Evolutionary conservation across 1,140 invertebrate genomes (phyloP).

Genomic region (Procambarus virginalis): DNA sequence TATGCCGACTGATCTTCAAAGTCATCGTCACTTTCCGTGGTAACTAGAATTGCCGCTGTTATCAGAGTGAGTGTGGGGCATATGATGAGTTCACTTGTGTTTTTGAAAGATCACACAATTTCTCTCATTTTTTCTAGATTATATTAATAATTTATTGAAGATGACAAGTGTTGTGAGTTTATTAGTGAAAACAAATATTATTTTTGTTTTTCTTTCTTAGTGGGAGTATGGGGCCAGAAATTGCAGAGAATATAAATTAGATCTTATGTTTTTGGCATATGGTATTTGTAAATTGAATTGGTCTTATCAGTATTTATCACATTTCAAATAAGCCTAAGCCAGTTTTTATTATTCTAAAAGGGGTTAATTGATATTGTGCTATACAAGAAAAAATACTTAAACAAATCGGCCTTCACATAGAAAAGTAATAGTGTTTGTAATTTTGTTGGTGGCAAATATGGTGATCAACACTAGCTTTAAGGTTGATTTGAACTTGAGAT

Average conservation of each 20-base stretch:
- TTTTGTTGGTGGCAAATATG: constrained; percentile 12
- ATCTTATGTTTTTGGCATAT: background rate
- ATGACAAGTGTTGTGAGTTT: constrained; percentile 18
- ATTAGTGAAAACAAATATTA: background rate
- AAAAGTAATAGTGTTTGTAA: background rate
- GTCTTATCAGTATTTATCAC: background rate
- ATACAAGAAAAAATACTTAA: background rate
- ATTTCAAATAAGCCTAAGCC: background rate
- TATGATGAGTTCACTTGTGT: constrained; percentile 10
- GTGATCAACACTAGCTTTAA: background rate
- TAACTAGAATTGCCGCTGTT: constrained; percentile 7
- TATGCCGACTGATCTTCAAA: constrained; percentile 3
- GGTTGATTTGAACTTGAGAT: constrained; percentile 2
- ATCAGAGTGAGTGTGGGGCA: background rate
- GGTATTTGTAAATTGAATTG: background rate
- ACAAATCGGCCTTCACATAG: background rate
- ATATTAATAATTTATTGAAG: constrained; percentile 33
- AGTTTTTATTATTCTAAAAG: background rate
- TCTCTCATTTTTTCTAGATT: constrained; percentile 13
- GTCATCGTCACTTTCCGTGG: constrained; percentile 6
- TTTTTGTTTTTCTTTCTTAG: constrained; percentile 1
- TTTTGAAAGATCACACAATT: background rate
- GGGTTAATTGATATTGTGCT: background rate
- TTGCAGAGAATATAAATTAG: background rate
- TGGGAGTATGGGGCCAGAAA: background rate